Conservation (phyloP, 1,140 invertebrate genomes). For the Stegodyphus dumicola region DNA sequence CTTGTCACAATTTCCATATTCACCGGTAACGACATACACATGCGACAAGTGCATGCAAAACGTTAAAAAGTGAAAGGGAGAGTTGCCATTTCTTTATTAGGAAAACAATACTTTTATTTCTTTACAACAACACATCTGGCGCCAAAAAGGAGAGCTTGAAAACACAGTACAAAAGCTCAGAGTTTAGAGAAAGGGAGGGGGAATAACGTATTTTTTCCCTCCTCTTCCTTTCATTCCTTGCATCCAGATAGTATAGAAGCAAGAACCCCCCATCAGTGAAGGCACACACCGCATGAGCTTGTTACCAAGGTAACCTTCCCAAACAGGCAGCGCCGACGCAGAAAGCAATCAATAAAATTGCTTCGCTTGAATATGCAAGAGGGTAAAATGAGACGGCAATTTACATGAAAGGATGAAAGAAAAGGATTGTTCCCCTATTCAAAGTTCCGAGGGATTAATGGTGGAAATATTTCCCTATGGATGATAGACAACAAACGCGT, state of each 20-base stretch:
- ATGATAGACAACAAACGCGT: neutral
- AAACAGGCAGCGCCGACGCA: constrained; percentile 37
- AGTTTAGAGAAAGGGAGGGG: constrained; percentile 21
- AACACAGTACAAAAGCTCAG: constrained; percentile 3
- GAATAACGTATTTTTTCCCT: neutral
- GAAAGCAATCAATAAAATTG: constrained; percentile 58
- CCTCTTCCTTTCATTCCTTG: neutral
- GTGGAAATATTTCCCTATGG: constrained; percentile 7
- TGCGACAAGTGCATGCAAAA: constrained; percentile 41
- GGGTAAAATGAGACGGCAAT: constrained; percentile 58
- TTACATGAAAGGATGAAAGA: constrained; percentile 52
- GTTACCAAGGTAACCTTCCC: constrained; percentile 50
- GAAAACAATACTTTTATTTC: constrained; percentile 43
- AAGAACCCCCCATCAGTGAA: constrained; percentile 14
- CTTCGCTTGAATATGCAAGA: constrained; percentile 58
- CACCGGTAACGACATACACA: constrained; percentile 30
- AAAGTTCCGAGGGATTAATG: constrained; percentile 25
- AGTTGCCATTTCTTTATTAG: constrained; percentile 7
- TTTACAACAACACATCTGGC: constrained; percentile 47
- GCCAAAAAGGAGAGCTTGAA: constrained; percentile 17
- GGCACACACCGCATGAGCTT: constrained; percentile 20
- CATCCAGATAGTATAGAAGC: neutral
- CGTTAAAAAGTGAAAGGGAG: neutral
- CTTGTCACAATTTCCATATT: constrained; percentile 24
- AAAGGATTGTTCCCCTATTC: constrained; percentile 42